A percentile compares a stretch with the other conserved stretches of the same genome.
Evolutionary conservation across 2,113 vertebrate species (phyloP).

Genomic region (Cyprinodon brontotheroides): DNA sequence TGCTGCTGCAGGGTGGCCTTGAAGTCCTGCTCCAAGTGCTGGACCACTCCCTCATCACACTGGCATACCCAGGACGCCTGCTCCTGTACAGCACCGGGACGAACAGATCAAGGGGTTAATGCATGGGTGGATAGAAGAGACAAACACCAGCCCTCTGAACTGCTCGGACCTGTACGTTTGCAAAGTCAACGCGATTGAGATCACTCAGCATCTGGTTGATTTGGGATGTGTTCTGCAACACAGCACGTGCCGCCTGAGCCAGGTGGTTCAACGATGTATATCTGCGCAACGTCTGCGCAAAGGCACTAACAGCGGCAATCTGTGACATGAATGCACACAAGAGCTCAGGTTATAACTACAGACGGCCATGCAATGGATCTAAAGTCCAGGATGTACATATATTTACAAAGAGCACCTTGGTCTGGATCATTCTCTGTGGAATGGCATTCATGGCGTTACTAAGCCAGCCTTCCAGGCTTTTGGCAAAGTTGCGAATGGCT

Average conservation of each 20-base stretch:
- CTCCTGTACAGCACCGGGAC: slow-evolving; percentile 78
- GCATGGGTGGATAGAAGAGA: neutral
- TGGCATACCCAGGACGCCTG: slow-evolving; percentile 99
- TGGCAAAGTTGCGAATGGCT: slow-evolving; percentile 98
- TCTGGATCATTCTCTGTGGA: slow-evolving; percentile 91
- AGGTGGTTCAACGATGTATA: slow-evolving; percentile 98
- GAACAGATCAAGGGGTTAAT: neutral
- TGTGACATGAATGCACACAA: slow-evolving; percentile 54
- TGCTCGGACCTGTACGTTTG: slow-evolving; percentile 91
- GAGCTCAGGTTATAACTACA: neutral
- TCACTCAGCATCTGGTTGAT: slow-evolving; percentile 99
- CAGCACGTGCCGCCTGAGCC: slow-evolving; percentile 94
- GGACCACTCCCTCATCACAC: slow-evolving; percentile 94
- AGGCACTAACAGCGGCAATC: slow-evolving; percentile 96
- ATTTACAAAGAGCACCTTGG: slow-evolving; percentile 83
- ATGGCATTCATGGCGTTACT: slow-evolving; percentile 93
- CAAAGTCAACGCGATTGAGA: slow-evolving; percentile 97
- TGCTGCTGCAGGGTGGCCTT: slow-evolving; percentile 97
- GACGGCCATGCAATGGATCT: neutral
- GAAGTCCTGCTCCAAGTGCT: slow-evolving; percentile 97
- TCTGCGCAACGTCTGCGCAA: slow-evolving; percentile 93
- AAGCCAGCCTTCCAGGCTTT: slow-evolving; percentile 97
- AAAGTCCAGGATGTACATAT: neutral
- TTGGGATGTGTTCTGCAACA: slow-evolving; percentile 97
- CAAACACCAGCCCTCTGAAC: neutral